A percentile compares a stretch with the other conserved stretches of the same genome.
phyloP scores from a whole-genome alignment of 2,888 invertebrate species.

The Drepana falcataria region DNA sequence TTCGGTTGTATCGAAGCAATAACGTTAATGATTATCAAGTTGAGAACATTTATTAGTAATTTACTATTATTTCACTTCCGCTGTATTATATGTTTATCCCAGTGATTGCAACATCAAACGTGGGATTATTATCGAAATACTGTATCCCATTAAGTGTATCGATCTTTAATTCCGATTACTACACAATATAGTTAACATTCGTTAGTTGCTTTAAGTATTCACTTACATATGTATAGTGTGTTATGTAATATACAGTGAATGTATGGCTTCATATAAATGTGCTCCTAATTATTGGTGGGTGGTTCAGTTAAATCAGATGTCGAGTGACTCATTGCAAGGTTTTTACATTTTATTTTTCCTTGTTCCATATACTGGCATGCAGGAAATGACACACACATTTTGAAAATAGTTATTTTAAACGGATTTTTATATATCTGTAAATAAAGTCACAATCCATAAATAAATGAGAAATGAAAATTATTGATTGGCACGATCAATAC shows the following conservation, averaged over 20 bases:
- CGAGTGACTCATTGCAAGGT: background rate
- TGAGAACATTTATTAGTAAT: background rate
- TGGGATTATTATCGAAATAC: background rate
- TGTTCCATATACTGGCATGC: background rate
- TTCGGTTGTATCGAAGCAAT: background rate
- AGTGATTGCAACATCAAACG: background rate
- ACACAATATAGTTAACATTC: background rate
- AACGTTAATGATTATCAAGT: background rate
- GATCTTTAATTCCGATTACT: background rate
- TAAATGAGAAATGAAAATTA: too few species aligned
- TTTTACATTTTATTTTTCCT: background rate
- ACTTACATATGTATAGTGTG: background rate
- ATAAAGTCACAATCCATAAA: too few species aligned
- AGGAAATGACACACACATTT: background rate
- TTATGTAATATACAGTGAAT: background rate
- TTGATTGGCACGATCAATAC: too few species aligned
- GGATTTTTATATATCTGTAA: too few species aligned
- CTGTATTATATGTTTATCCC: background rate
- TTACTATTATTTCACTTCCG: background rate
- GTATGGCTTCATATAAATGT: background rate
- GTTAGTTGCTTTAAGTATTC: background rate
- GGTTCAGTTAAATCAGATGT: background rate
- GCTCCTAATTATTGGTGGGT: background rate
- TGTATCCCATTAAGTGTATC: background rate
- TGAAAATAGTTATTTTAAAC: too few species aligned